Evolutionary conservation across 2,797 vertebrate genomes (phyloP).

Genomic region (Neostethus bicornis): DNA sequence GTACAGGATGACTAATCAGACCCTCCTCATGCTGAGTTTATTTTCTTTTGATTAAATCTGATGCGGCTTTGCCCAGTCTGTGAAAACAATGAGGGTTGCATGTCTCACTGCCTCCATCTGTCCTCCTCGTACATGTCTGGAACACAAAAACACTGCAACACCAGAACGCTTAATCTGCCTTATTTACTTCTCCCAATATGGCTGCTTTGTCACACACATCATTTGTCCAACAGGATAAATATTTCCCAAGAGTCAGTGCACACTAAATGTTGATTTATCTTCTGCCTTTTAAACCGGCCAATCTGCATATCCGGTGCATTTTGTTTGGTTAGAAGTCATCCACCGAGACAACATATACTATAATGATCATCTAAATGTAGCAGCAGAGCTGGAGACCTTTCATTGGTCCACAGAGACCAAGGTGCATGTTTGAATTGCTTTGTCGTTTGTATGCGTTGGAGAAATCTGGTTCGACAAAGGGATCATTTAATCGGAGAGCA

Average conservation of each 20-base stretch:
- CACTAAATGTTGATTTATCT: slow-evolving; percentile 79
- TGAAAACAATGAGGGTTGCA: slow-evolving; percentile 67
- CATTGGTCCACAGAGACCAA: slow-evolving; percentile 48
- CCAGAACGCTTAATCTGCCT: slow-evolving; percentile 78
- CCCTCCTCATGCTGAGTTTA: slow-evolving; percentile 49
- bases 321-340: slow-evolving; percentile 66
- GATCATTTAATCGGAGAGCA: slow-evolving; percentile 51
- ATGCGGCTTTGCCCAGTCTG: slow-evolving; percentile 57
- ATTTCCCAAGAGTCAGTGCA: slow-evolving; percentile 67
- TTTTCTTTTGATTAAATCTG: slow-evolving; percentile 68
- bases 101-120: slow-evolving; percentile 81
- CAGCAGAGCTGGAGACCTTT: slow-evolving; percentile 50
- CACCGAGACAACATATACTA: slow-evolving; percentile 69
- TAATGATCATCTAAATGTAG: slow-evolving; percentile 69
- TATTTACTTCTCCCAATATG: slow-evolving; percentile 80
- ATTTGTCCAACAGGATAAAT: slow-evolving; percentile 79
- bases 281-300: slow-evolving; percentile 72
- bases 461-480: slow-evolving; percentile 42
- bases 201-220: slow-evolving; percentile 73
- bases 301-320: slow-evolving; percentile 73
- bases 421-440: slow-evolving; percentile 17
- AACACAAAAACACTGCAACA: slow-evolving; percentile 67
- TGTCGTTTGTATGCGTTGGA: slow-evolving; percentile 36
- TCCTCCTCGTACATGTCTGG: slow-evolving; percentile 71
- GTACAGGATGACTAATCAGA: slow-evolving; percentile 39